Conservation (phyloP, 2,113 vertebrate genomes). For the Thermophis baileyi region DNA sequence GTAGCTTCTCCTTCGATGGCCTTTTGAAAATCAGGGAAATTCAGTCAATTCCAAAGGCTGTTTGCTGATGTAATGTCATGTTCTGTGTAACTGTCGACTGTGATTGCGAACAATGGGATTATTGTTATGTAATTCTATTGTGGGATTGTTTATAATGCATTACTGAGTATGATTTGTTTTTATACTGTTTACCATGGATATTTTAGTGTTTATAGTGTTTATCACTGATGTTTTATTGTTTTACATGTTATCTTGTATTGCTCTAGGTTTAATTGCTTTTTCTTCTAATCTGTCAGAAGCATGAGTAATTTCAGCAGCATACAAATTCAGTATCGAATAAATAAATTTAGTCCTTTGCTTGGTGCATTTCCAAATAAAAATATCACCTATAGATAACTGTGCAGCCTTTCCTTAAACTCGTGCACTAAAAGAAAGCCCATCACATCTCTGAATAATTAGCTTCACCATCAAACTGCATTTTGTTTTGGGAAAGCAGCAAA, state of each 20-base stretch:
- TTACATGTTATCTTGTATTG: not conserved
- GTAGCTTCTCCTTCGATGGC: not conserved
- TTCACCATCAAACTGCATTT: not conserved
- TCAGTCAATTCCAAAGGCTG: not conserved
- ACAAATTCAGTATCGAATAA: not conserved
- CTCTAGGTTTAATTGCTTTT: not conserved
- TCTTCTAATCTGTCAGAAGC: not conserved
- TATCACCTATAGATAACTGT: not conserved
- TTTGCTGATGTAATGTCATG: not conserved
- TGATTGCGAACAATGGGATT: not conserved
- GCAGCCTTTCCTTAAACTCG: not conserved
- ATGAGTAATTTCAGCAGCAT: not conserved
- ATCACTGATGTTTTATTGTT: not conserved
- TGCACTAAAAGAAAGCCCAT: not conserved
- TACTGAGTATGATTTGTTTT: not conserved
- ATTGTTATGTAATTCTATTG: not conserved
- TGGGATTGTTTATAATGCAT: not conserved
- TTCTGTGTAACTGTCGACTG: not conserved
- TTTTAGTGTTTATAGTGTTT: not conserved
- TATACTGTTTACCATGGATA: not conserved
- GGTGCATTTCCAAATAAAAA: not conserved
- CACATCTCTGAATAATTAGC: not conserved
- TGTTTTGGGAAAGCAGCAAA: not conserved
- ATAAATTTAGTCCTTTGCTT: not conserved
- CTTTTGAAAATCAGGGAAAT: not conserved